Base-by-base conservation (phyloP, 2,888 invertebrate genomes). In the Unio pictorum region DNA sequence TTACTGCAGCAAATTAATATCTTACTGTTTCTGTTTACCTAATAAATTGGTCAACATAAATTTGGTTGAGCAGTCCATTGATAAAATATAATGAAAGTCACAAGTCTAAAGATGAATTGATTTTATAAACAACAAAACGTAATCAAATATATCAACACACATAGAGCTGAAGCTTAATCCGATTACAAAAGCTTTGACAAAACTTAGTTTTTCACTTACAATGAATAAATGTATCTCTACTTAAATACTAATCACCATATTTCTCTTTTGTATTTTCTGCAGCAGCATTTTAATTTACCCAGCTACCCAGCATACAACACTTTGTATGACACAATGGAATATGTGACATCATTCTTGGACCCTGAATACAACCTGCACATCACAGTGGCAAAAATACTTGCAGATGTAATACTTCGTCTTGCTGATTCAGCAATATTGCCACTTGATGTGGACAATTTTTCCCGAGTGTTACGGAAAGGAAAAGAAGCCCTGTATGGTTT, bases 241-340 rank as follows among this genome's bases (percentile, higher is more conserved):
- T 11, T 58, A 58, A 23, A 23, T 64, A 23, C 57, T 55, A 56
- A 34, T 67, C 1, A 28, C n/a, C 6, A 20, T 11, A 56, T 20
- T 30, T 67, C 23, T 20, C 11, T 64, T 61, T 59, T 17, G 6
- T 34, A 30, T 57, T 61, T 63, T 20, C 72, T 77, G 34, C 77
- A 86, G 85, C 67, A 74, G 18, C 84, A 84, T 72, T 75, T 75
- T 8, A 69, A 77, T 67, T 67, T 86, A 8, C 82, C 83, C 15
- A 81, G 81, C 11, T 89, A 88, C 71, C 89, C 90, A 8, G 87
- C 84, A 11, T 87, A 89, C 74, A 90, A 89, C 71, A 90, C 90
- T 0, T 80, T 88, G 30, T 87, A 88, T 59, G 90, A 90, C 64
- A 90, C 87, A 3, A 87, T 87, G 72, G 81, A 88, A 57, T 87